Percentiles rank a stretch among this genome's conserved stretches.
These are phyloP conservation scores for Tinea trinotella DNA, from an alignment of 2,888 invertebrate genomes.

Conservation along the genomic window DNA sequence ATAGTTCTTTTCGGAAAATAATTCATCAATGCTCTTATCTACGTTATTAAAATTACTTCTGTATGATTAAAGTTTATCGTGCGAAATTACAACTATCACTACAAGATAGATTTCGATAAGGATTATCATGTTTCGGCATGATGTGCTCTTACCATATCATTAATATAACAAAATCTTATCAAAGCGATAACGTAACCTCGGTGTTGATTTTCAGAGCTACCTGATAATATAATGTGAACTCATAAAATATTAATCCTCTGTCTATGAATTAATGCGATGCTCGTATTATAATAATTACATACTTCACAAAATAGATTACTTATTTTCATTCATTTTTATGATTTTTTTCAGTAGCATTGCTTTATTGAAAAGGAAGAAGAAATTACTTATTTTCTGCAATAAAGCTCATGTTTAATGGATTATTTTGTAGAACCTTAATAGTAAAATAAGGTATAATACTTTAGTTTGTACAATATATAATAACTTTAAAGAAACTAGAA, in stretches of 20 bases:
- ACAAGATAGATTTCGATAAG: conserved; percentile 14
- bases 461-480: too few species aligned
- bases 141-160: conserved; percentile 17
- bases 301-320: background rate
- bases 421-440: too few species aligned
- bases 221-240: background rate
- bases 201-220: conserved; percentile 1
- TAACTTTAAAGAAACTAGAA: too few species aligned
- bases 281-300: background rate
- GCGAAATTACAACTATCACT: background rate
- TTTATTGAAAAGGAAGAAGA: background rate
- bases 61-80: background rate
- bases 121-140: conserved; percentile 9
- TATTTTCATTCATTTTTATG: background rate
- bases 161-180: conserved; percentile 16
- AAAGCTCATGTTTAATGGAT: background rate
- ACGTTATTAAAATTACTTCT: background rate
- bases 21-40: background rate
- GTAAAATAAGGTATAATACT: too few species aligned
- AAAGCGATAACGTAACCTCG: background rate
- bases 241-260: background rate
- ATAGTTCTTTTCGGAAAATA: background rate
- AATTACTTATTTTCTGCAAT: background rate
- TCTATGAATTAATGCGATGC: conserved; percentile 1
- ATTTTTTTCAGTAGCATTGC: background rate